Evolutionary conservation across 2,113 vertebrate species (phyloP).

Genomic region (Oostethus manadensis): DNA sequence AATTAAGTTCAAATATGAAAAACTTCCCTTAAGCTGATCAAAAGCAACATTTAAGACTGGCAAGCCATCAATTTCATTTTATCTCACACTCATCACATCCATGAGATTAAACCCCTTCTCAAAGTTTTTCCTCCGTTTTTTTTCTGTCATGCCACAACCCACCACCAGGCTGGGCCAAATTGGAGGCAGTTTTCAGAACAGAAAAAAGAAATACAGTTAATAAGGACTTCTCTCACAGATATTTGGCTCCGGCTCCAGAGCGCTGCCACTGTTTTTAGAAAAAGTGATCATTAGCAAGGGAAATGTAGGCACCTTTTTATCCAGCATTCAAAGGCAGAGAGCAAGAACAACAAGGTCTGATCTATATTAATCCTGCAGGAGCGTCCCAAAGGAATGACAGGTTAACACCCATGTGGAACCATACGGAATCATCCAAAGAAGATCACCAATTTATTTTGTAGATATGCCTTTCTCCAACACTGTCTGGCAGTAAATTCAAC

Average conservation of each 20-base stretch:
- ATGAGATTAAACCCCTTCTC: slow-evolving; percentile 18
- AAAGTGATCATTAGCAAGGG: slow-evolving; percentile 30
- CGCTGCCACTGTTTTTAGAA: slow-evolving; percentile 1
- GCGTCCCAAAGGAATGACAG: slow-evolving; percentile 41
- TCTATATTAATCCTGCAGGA: slow-evolving; percentile 49
- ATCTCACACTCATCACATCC: slow-evolving; percentile 46
- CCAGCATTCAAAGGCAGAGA: slow-evolving; percentile 42
- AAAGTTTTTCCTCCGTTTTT: not conserved
- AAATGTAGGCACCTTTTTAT: slow-evolving; percentile 33
- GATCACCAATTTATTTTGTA: not conserved
- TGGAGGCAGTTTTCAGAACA: slow-evolving; percentile 5
- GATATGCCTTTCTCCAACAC: not conserved
- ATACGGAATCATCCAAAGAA: slow-evolving; percentile 8
- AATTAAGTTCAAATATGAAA: slow-evolving; percentile 43
- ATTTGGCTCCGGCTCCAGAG: slow-evolving; percentile 37
- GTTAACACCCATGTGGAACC: slow-evolving; percentile 15
- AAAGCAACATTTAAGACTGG: slow-evolving; percentile 46
- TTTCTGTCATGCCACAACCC: slow-evolving; percentile 24
- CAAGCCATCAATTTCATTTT: slow-evolving; percentile 41
- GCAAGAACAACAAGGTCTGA: slow-evolving; percentile 43
- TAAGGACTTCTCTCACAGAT: slow-evolving; percentile 38
- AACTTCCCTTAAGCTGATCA: slow-evolving; percentile 36
- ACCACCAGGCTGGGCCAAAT: slow-evolving; percentile 43
- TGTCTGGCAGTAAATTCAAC: slow-evolving; percentile 12
- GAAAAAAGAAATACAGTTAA: slow-evolving; percentile 53